phyloP scores from a whole-genome alignment of 1,140 invertebrate genomes.

The Globodera rostochiensis region DNA sequence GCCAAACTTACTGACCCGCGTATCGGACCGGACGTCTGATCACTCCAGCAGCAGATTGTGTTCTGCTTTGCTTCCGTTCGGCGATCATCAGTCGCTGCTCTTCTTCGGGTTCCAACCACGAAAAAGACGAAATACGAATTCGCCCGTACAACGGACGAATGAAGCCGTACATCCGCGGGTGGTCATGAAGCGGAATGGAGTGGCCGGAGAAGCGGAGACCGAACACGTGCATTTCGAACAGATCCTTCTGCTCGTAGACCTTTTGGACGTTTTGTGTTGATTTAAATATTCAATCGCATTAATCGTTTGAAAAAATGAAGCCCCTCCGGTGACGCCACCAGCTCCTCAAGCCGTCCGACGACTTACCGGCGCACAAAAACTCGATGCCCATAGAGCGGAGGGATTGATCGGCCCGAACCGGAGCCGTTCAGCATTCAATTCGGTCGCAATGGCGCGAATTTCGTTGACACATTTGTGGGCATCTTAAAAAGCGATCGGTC shows the following conservation, averaged over 20 bases:
- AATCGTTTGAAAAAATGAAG: constrained; percentile 1
- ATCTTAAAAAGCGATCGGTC: background rate
- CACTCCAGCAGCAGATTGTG: constrained; percentile 3
- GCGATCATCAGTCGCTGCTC: constrained; percentile 19
- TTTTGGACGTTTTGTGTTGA: background rate
- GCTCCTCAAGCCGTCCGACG: too few species aligned
- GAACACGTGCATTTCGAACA: constrained; percentile 42
- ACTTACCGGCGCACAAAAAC: constrained; percentile 23
- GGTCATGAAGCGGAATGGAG: constrained; percentile 49
- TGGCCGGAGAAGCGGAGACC: constrained; percentile 41
- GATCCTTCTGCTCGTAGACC: constrained; percentile 27
- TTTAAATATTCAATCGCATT: constrained; percentile 17
- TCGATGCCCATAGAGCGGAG: constrained; percentile 12
- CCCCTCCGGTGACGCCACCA: constrained; percentile 17
- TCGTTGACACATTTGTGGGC: constrained; percentile 2
- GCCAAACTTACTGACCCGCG: constrained; percentile 36
- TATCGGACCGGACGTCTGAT: constrained; percentile 36
- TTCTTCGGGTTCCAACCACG: constrained; percentile 38
- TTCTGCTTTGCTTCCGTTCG: constrained; percentile 2
- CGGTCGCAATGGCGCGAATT: constrained; percentile 5
- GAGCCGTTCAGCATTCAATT: constrained; percentile 13
- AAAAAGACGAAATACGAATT: constrained; percentile 39
- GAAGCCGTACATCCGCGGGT: constrained; percentile 51
- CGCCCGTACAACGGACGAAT: constrained; percentile 36
- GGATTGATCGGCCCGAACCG: constrained; percentile 17